A percentile compares a stretch with the other conserved stretches of the same genome.
phyloP scores from a whole-genome alignment of 2,888 invertebrate genomes.

The Apamea crenata region DNA sequence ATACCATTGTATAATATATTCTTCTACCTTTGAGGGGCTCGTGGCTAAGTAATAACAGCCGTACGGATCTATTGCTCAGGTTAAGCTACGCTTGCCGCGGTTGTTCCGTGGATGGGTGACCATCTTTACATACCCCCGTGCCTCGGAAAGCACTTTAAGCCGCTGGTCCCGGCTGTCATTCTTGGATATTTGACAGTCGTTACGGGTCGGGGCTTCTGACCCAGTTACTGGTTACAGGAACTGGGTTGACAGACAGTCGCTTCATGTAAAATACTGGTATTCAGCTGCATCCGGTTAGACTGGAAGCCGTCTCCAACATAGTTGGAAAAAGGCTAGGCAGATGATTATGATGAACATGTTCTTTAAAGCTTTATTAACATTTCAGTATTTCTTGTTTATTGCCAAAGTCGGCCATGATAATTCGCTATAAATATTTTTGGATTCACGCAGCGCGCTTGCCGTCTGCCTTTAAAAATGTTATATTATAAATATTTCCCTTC shows the following conservation, averaged over 20 bases:
- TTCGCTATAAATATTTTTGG: slow-evolving; percentile 1
- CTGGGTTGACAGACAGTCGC: neutral
- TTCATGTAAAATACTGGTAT: neutral
- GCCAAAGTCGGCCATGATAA: slow-evolving; percentile 3
- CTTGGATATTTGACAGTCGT: neutral
- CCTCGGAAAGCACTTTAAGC: neutral
- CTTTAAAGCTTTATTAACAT: neutral
- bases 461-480: slow-evolving; percentile 27
- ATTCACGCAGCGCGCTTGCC: slow-evolving; percentile 1
- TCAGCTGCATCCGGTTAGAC: neutral
- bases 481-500: slow-evolving; percentile 43
- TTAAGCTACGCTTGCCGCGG: neutral
- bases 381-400: slow-evolving; percentile 14
- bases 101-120: neutral
- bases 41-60: neutral
- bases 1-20: slow-evolving; percentile 6
- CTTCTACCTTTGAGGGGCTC: neutral
- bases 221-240: neutral
- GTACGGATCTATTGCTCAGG: neutral
- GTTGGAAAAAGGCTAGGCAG: too few species aligned
- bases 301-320: neutral
- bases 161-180: neutral
- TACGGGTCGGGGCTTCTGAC: neutral
- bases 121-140: too few species aligned
- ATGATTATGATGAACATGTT: too few species aligned